Conservation (phyloP, 2,113 vertebrate genomes). For the Marmota flaviventris region DNA sequence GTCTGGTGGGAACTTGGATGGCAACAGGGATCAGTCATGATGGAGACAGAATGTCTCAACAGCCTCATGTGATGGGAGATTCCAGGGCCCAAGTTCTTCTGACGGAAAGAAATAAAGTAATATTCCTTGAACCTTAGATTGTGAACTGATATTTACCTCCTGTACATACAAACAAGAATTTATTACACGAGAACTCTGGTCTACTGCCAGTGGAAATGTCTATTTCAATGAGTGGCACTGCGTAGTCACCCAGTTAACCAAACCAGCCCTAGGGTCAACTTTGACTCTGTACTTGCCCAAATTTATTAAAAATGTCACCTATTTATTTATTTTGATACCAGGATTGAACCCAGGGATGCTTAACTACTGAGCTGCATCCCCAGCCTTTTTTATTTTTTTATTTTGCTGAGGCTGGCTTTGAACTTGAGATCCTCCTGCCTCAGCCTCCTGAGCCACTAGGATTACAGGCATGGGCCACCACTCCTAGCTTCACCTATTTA, state of each 20-base stretch:
- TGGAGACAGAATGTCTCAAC: not conserved
- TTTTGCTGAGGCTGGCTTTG: no score
- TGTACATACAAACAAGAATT: not conserved
- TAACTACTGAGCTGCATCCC: no score
- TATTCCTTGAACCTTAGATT: not conserved
- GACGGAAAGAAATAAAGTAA: constrained; percentile 7
- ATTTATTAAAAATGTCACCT: not conserved
- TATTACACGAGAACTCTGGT: not conserved
- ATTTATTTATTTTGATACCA: not conserved
- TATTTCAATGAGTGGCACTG: not conserved
- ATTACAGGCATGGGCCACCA: no score
- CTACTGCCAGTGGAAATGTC: not conserved
- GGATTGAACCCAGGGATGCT: no score
- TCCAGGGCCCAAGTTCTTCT: not conserved
- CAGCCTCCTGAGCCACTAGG: no score
- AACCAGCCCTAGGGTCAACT: not conserved
- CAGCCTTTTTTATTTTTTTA: no score
- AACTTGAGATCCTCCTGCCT: no score
- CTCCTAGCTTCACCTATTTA: not conserved
- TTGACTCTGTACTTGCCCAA: not conserved
- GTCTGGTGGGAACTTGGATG: not conserved
- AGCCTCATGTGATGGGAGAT: not conserved
- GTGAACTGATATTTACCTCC: not conserved
- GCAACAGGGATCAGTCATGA: not conserved
- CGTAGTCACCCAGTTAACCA: not conserved